Percentiles rank a stretch among this genome's conserved stretches.
These are phyloP conservation scores for Myzus persicae DNA, from an alignment of 1,140 invertebrate genomes.

Conservation along the genomic window DNA sequence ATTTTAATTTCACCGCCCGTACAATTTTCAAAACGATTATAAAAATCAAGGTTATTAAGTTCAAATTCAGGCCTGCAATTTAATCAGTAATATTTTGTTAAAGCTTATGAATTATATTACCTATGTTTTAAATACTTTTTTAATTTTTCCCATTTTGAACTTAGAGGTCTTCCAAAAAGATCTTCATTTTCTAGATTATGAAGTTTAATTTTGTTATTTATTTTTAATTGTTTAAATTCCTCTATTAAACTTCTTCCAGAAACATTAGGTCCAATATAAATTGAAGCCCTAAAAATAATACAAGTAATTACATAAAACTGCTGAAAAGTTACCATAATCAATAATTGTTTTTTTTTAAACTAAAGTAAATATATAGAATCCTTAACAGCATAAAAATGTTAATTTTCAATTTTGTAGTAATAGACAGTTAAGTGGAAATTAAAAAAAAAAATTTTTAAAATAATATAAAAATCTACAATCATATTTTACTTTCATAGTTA, in stretches of 20 bases:
- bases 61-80: background rate
- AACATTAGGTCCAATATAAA: constrained; percentile 41
- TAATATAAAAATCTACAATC: too few species aligned
- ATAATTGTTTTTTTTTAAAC: background rate
- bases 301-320: background rate
- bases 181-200: constrained; percentile 42
- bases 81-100: background rate
- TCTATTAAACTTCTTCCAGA: background rate
- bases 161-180: constrained; percentile 40
- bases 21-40: constrained; percentile 49
- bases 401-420: too few species aligned
- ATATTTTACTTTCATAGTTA: too few species aligned
- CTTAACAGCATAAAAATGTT: too few species aligned
- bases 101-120: background rate
- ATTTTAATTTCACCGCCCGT: constrained; percentile 27
- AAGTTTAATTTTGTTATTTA: background rate
- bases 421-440: too few species aligned
- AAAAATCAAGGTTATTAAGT: constrained; percentile 27
- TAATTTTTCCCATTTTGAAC: constrained; percentile 25
- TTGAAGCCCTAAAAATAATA: background rate
- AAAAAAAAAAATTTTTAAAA: too few species aligned
- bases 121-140: background rate
- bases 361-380: background rate
- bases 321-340: background rate
- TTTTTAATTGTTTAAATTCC: background rate